Conservation (phyloP, 2,797 vertebrate species). For the Pelobates cultripes region DNA sequence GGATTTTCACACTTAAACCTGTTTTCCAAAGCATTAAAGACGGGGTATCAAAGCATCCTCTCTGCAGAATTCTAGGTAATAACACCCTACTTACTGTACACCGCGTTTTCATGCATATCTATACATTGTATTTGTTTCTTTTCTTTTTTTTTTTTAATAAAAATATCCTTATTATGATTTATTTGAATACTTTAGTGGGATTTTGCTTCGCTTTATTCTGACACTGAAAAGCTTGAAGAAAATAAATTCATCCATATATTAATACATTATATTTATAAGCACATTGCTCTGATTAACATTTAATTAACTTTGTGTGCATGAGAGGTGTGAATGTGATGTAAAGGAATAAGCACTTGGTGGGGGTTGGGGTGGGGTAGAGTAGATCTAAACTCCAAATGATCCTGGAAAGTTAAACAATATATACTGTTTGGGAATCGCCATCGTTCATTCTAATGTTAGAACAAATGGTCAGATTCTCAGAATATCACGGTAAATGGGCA, state of each 20-base stretch:
- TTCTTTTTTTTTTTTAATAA: neutral
- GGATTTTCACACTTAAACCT: conserved; percentile 32
- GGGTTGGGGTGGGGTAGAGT: neutral
- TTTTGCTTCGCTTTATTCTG: neutral
- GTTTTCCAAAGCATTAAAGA: conserved; percentile 8
- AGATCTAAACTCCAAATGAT: neutral
- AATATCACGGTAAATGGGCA: too few relatives aligned
- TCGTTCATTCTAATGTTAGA: too few relatives aligned
- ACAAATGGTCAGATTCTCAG: too few relatives aligned
- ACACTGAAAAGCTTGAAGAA: neutral
- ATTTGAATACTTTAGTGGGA: neutral
- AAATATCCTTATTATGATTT: neutral
- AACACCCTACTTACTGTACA: neutral
- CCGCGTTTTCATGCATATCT: neutral
- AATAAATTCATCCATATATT: conserved; percentile 9
- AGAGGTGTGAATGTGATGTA: neutral
- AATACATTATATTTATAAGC: neutral
- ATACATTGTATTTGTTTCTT: too few relatives aligned
- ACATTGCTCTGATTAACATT: neutral
- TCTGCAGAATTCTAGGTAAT: neutral
- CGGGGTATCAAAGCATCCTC: neutral
- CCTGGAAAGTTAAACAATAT: too few relatives aligned
- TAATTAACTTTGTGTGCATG: neutral
- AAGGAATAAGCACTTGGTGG: too few relatives aligned
- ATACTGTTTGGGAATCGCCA: too few relatives aligned